A percentile compares a stretch with the other conserved stretches of the same genome.
These are phyloP conservation scores for Meteorus cinctellus DNA, from an alignment of 2,888 invertebrate genomes.

Conservation along the genomic window DNA sequence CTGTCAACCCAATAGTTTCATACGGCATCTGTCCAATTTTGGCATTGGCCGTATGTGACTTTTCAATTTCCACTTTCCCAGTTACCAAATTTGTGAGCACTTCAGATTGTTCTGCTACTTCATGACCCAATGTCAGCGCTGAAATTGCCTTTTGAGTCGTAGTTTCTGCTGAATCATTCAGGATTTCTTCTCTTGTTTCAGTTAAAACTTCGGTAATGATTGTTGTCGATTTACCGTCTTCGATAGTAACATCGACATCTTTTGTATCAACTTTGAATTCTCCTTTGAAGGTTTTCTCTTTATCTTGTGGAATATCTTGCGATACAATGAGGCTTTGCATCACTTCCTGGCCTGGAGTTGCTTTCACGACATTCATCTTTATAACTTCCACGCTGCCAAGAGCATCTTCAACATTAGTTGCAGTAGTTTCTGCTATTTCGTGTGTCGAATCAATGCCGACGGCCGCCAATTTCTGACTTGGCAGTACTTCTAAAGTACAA, in stretches of 20 bases:
- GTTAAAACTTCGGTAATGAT: constrained; percentile 74
- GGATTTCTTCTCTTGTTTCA: constrained; percentile 73
- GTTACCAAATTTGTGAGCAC: constrained; percentile 71
- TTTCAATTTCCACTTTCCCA: constrained; percentile 66
- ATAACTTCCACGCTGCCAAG: constrained; percentile 51
- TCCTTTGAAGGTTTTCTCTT: constrained; percentile 69
- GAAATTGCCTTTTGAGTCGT: constrained; percentile 51
- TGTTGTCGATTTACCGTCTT: constrained; percentile 71
- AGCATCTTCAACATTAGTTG: constrained; percentile 68
- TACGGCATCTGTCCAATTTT: constrained; percentile 71
- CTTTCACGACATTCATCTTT: constrained; percentile 56
- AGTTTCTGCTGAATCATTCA: constrained; percentile 66
- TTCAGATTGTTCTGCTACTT: constrained; percentile 75
- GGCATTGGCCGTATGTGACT: constrained; percentile 67
- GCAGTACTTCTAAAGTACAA: constrained; percentile 59
- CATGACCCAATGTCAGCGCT: constrained; percentile 65
- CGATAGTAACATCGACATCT: constrained; percentile 71
- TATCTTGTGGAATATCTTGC: constrained; percentile 65
- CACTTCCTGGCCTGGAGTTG: constrained; percentile 56
- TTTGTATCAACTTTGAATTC: constrained; percentile 68
- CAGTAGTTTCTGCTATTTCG: constrained; percentile 73
- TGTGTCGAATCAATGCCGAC: constrained; percentile 60
- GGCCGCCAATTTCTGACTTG: constrained; percentile 56
- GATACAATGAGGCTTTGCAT: constrained; percentile 64
- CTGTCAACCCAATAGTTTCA: constrained; percentile 71